Evolutionary conservation across 2,888 invertebrate species (phyloP).

Genomic region (Iselma pallidipennis): DNA sequence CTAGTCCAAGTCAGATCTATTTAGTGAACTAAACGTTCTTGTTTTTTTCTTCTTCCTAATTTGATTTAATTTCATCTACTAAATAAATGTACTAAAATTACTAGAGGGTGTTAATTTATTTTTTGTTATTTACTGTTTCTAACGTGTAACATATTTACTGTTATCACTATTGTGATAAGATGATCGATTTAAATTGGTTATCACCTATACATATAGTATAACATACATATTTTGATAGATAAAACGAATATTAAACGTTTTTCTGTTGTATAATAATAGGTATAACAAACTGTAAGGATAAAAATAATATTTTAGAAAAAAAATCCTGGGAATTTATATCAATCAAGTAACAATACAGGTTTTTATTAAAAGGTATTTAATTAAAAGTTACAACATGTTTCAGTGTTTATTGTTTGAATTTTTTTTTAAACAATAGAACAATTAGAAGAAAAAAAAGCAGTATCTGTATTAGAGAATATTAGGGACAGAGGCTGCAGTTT

Average conservation of each 20-base stretch:
- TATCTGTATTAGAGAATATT: neutral
- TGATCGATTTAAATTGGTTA: neutral
- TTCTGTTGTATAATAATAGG: too few relatives aligned
- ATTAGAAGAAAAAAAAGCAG: neutral
- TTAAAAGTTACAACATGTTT: neutral
- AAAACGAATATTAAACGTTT: neutral
- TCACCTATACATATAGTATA: too few relatives aligned
- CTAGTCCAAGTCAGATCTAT: neutral
- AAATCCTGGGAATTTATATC: neutral
- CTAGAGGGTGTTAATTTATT: slow-evolving; percentile 9
- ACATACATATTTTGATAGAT: neutral
- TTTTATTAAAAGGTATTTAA: neutral
- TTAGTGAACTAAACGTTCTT: neutral
- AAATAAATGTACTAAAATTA: too few relatives aligned
- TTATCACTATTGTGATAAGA: neutral
- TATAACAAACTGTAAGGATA: too few relatives aligned
- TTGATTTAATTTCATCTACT: neutral
- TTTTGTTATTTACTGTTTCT: slow-evolving; percentile 5
- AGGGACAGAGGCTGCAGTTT: slow-evolving; percentile 5
- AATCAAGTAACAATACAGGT: neutral
- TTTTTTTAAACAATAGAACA: neutral
- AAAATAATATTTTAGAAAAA: neutral
- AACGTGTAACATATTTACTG: neutral
- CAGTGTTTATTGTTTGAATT: neutral
- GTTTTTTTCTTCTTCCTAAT: neutral